A percentile compares a stretch with the other conserved stretches of the same genome.
Conservation (phyloP, 2,888 invertebrate genomes). For the Papilio elwesi region DNA sequence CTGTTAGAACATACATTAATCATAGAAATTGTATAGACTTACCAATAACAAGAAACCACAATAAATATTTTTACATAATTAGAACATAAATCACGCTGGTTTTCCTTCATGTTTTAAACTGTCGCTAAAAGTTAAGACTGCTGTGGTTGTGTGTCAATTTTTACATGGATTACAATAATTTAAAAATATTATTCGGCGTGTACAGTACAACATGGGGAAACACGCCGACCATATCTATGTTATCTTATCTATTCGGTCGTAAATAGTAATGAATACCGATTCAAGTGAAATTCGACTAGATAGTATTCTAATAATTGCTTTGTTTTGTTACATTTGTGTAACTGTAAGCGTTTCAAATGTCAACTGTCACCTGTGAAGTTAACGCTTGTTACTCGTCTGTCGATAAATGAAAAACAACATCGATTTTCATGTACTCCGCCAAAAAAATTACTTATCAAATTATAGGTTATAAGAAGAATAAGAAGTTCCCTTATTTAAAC, state of each 20-base stretch:
- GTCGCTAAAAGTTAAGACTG: too few relatives aligned
- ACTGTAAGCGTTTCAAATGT: neutral
- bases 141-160: neutral
- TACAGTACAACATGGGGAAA: neutral
- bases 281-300: neutral
- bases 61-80: constrained; percentile 89
- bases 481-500: too few relatives aligned
- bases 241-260: neutral
- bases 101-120: constrained; percentile 59
- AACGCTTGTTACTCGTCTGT: too few relatives aligned
- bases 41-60: constrained; percentile 92
- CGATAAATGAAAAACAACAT: too few relatives aligned
- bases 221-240: neutral
- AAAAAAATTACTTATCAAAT: too few relatives aligned
- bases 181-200: neutral
- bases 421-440: too few relatives aligned
- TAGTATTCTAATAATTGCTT: neutral
- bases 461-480: too few relatives aligned
- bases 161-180: constrained; percentile 2
- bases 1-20: too few relatives aligned
- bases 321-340: neutral
- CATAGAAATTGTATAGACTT: constrained; percentile 56
- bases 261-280: constrained; percentile 2
- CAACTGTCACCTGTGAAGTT: too few relatives aligned
- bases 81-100: constrained; percentile 70